Conservation (phyloP, 2,888 invertebrate species). For the Amitus sp. region DNA sequence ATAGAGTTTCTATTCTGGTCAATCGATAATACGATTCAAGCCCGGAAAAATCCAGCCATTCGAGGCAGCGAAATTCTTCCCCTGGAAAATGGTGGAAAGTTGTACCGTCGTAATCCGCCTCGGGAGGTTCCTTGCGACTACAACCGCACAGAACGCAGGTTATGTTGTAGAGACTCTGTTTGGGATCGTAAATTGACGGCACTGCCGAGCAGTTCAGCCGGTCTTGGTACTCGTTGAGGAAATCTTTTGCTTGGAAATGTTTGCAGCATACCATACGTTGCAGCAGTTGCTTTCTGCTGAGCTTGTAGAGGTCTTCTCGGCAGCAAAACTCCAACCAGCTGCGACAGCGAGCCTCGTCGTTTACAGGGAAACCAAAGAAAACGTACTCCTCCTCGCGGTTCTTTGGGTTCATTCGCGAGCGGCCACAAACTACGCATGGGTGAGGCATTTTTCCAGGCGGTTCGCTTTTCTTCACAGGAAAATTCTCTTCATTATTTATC, state of each 20-base stretch:
- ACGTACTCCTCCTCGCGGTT: constrained; percentile 62
- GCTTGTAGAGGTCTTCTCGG: constrained; percentile 61
- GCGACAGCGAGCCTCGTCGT: constrained; percentile 57
- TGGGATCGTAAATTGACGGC: constrained; percentile 61
- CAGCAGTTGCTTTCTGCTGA: constrained; percentile 60
- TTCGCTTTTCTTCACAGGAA: no score
- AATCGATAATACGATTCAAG: constrained; percentile 61
- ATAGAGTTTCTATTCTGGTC: constrained; percentile 61
- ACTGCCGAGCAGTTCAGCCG: constrained; percentile 56
- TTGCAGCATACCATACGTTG: constrained; percentile 64
- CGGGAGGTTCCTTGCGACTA: constrained; percentile 55
- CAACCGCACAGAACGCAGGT: constrained; percentile 58
- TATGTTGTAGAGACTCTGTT: constrained; percentile 62
- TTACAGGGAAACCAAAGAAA: constrained; percentile 64
- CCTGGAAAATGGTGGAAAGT: constrained; percentile 64
- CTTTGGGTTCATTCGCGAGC: constrained; percentile 63
- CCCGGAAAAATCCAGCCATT: constrained; percentile 63
- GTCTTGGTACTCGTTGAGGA: constrained; percentile 60
- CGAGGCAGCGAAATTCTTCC: constrained; percentile 61
- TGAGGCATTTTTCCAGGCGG: constrained; percentile 64
- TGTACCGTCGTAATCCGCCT: constrained; percentile 53
- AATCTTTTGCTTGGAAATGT: constrained; percentile 57
- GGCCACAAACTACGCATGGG: constrained; percentile 63
- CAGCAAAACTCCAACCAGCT: constrained; percentile 63
- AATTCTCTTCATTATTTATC: no score